Evolutionary conservation across 2,888 invertebrate species (phyloP).

Genomic region (Cryptophagus acutangulus): DNA sequence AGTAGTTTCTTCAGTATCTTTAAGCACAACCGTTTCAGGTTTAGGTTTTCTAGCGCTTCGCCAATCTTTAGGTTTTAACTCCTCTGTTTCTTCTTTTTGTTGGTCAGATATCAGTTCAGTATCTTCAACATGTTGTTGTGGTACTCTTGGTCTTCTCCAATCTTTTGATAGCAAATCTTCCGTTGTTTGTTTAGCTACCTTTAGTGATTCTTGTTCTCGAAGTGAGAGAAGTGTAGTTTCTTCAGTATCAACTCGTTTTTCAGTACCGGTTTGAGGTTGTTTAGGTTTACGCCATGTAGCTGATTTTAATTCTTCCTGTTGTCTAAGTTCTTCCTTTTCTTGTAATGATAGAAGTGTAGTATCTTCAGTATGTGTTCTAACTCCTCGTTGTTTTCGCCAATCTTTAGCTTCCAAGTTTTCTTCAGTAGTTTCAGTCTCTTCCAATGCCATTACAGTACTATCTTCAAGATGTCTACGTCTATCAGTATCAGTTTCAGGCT

Average conservation of each 20-base stretch:
- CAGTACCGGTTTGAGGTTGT: conserved; percentile 18
- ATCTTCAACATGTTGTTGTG: conserved; percentile 20
- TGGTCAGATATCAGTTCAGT: conserved; percentile 27
- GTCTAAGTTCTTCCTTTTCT: conserved; percentile 26
- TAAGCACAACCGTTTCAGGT: conserved; percentile 4
- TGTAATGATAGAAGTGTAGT: conserved; percentile 40
- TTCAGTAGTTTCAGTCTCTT: conserved; percentile 26
- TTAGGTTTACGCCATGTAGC: conserved; percentile 29
- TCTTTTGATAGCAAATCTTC: conserved; percentile 18
- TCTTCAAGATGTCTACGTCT: conserved; percentile 16
- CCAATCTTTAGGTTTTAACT: conserved; percentile 14
- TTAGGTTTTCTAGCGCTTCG: conserved; percentile 21
- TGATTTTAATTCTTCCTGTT: conserved; percentile 23
- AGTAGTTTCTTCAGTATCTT: conserved; percentile 16
- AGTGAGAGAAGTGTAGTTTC: conserved; percentile 25
- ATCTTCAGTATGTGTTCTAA: conserved; percentile 43
- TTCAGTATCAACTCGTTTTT: conserved; percentile 29
- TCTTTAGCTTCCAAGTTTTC: conserved; percentile 40
- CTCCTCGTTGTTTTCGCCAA: conserved; percentile 30
- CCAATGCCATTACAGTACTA: conserved; percentile 16
- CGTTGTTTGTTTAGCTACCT: too few species aligned
- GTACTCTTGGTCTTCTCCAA: conserved; percentile 33
- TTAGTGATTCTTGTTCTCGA: conserved; percentile 21
- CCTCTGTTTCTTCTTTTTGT: conserved; percentile 19
- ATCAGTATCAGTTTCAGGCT: conserved; percentile 19